Conservation (phyloP, 1,140 invertebrate species). For the Lineus longissimus region DNA sequence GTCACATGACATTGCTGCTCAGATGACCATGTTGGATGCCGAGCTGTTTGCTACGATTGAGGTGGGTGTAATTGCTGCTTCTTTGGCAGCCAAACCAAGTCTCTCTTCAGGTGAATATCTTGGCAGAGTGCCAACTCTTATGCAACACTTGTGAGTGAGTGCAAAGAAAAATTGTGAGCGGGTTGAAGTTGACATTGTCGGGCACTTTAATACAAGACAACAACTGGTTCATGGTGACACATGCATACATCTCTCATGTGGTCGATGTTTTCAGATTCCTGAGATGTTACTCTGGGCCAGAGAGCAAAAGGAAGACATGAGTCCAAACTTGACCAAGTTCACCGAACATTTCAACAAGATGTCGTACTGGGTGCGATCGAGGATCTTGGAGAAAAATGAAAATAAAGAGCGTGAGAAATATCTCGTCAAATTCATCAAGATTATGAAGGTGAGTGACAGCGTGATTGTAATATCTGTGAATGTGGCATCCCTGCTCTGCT, state of each 20-base stretch:
- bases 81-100: too few relatives aligned
- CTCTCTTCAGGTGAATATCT: too few relatives aligned
- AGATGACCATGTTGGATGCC: conserved; percentile 96
- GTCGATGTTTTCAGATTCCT: too few relatives aligned
- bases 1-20: conserved; percentile 87
- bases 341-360: conserved; percentile 99
- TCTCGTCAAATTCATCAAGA: conserved; percentile 95
- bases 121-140: too few relatives aligned
- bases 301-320: conserved; percentile 93
- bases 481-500: too few relatives aligned
- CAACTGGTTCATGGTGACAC: too few relatives aligned
- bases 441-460: conserved; percentile 75
- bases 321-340: conserved; percentile 93
- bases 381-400: conserved; percentile 75
- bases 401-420: conserved; percentile 93
- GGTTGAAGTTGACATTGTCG: too few relatives aligned
- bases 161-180: too few relatives aligned
- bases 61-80: conserved; percentile 61
- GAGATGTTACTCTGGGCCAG: conserved; percentile 96
- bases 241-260: too few relatives aligned
- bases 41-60: conserved; percentile 95
- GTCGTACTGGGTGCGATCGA: conserved; percentile 90
- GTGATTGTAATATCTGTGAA: too few relatives aligned
- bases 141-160: too few relatives aligned
- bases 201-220: too few relatives aligned